Conservation (phyloP, 2,113 vertebrate genomes). For the Scalopus aquaticus region DNA sequence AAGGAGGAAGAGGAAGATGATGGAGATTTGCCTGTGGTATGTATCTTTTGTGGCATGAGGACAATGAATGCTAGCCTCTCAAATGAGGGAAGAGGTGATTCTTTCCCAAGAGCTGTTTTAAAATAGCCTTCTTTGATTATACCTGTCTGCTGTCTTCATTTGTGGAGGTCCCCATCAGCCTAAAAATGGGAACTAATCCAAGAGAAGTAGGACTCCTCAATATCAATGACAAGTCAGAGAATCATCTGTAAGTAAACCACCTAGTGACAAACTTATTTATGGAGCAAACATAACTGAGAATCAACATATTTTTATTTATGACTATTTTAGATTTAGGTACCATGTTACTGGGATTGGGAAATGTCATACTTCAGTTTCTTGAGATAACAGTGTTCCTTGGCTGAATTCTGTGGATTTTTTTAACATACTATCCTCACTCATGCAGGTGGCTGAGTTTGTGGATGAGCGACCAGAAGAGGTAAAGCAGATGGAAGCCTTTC, state of each 20-base stretch:
- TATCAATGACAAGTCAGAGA: neutral
- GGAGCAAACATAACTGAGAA: neutral
- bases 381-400: neutral
- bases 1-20: constrained; percentile 92
- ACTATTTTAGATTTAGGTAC: neutral
- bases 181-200: neutral
- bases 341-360: neutral
- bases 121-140: neutral
- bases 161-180: neutral
- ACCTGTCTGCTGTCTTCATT: neutral
- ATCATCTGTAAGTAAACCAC: neutral
- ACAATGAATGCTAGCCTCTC: neutral
- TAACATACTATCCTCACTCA: neutral
- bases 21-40: constrained; percentile 87
- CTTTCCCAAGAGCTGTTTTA: constrained; percentile 22
- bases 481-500: constrained; percentile 94
- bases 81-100: neutral
- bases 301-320: neutral
- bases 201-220: neutral
- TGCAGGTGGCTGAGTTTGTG: constrained; percentile 94
- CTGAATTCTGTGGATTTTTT: neutral
- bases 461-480: constrained; percentile 95
- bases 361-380: neutral
- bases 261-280: neutral
- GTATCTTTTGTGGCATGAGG: neutral